Percentiles rank a stretch among this genome's conserved stretches.
These are phyloP conservation scores for Piliocolobus tephrosceles DNA, from an alignment of 2,113 vertebrate genomes.

Conservation along the genomic window DNA sequence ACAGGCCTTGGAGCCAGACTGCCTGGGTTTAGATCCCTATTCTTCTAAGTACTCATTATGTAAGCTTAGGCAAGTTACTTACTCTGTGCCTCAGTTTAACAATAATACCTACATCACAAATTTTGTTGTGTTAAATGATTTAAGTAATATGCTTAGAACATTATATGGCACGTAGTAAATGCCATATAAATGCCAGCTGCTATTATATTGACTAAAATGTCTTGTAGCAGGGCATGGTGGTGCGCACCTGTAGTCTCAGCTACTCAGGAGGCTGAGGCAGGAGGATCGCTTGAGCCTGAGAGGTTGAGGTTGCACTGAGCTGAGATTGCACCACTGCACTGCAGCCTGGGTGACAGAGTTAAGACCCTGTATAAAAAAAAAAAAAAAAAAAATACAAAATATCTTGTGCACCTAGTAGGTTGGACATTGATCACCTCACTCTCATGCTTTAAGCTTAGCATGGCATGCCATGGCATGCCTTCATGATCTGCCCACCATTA, in stretches of 20 bases:
- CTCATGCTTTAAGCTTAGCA: conserved; percentile 20
- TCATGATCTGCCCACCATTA: not conserved
- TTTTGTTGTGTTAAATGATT: conserved; percentile 13
- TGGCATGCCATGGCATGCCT: not conserved
- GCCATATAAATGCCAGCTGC: not conserved
- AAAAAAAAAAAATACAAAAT: not conserved
- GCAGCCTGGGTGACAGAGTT: too few relatives aligned
- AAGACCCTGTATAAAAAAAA: too few relatives aligned
- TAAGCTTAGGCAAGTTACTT: not conserved
- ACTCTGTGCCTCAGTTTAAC: conserved; percentile 20
- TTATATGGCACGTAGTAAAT: conserved; percentile 7
- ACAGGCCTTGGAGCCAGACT: not conserved
- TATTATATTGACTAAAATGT: conserved; percentile 35
- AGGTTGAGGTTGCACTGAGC: too few relatives aligned
- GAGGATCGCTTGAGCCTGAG: too few relatives aligned
- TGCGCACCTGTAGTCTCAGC: too few relatives aligned
- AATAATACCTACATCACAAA: not conserved
- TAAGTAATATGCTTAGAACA: conserved; percentile 17
- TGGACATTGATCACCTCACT: conserved; percentile 13
- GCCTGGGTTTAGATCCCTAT: not conserved
- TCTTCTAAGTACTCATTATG: not conserved
- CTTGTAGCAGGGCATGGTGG: not conserved
- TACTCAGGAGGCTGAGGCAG: too few relatives aligned
- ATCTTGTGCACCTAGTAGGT: not conserved
- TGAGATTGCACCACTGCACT: too few relatives aligned